Evolutionary conservation across 2,888 invertebrate genomes (phyloP).

Genomic region (Lamproptera curius): DNA sequence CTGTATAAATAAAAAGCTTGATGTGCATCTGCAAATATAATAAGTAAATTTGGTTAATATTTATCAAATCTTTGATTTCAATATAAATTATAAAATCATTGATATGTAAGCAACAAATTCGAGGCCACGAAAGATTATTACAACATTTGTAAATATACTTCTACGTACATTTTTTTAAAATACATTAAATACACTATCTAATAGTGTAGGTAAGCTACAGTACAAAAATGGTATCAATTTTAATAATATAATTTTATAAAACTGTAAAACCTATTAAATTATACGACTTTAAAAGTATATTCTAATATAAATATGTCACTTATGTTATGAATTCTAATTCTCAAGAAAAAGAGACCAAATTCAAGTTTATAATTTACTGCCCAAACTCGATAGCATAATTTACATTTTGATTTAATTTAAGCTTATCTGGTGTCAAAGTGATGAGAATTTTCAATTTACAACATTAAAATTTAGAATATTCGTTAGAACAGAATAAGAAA

Average conservation of each 20-base stretch:
- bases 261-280: neutral
- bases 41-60: too few species aligned
- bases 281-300: neutral
- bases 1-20: neutral
- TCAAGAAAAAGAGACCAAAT: neutral
- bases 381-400: neutral
- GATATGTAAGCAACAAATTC: too few species aligned
- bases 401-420: slow-evolving; percentile 3
- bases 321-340: neutral
- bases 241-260: neutral
- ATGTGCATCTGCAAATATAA: neutral
- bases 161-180: too few species aligned
- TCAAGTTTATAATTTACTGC: neutral
- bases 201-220: neutral
- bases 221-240: neutral
- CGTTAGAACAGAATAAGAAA: slow-evolving; percentile 6
- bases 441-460: slow-evolving; percentile 6
- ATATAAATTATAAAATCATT: too few species aligned
- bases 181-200: too few species aligned
- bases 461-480: slow-evolving; percentile 5
- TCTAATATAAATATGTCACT: neutral
- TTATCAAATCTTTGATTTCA: too few species aligned
- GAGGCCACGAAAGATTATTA: too few species aligned
- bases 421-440: slow-evolving; percentile 5
- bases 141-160: too few species aligned